Evolutionary conservation across 2,113 vertebrate species (phyloP), one percentile per base, ranked within the genome.

Genomic region (Etheostoma cragini): DNA sequence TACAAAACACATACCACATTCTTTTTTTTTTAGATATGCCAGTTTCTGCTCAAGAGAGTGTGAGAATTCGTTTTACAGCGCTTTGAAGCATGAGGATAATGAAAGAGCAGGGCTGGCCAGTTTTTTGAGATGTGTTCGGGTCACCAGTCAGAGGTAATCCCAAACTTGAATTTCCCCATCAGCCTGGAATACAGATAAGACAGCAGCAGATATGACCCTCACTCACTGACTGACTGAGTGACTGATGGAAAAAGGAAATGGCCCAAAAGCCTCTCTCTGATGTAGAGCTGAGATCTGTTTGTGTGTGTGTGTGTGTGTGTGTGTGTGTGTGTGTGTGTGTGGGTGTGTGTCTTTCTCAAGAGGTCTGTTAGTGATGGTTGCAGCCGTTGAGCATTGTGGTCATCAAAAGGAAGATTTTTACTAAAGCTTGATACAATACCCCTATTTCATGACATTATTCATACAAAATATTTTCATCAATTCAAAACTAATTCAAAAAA

Each of bases 181-280:
- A 93, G 71, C 65, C 82, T 53, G 81, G 93, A 92, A 95, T 94
- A 91, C 90, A 94, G 94, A 95, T 94, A 93, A 94, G 92, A 87
- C 87, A 7, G 71, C 72, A 35, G 84, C 75, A 93, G 93, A 93
- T 90, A 90, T 83, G 79, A 90, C 63, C 85, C 84, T 89, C 84
- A 72, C 83, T 85, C 80, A 76, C 64, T 65, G 60, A 56, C 69
- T 78, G 67, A 60, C 79, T 71, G 80, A 74, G 68, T 60, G 84
- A 74, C 64, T 93, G 91, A 90, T 92, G 92, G 92, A 87, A 92
- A 93, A 95, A 87, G 88, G 82, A 84, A 95, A 91, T 81, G 81
- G 89, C 76, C 60, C 86, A 90, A 92, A 91, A 82, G 82, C 81
- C 81, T 87, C 72, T 83, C 75, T 88, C 80, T 91, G 89, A 92